Evolutionary conservation across 2,113 vertebrate genomes (phyloP).

Genomic region (Sakesphorus luctuosus): DNA sequence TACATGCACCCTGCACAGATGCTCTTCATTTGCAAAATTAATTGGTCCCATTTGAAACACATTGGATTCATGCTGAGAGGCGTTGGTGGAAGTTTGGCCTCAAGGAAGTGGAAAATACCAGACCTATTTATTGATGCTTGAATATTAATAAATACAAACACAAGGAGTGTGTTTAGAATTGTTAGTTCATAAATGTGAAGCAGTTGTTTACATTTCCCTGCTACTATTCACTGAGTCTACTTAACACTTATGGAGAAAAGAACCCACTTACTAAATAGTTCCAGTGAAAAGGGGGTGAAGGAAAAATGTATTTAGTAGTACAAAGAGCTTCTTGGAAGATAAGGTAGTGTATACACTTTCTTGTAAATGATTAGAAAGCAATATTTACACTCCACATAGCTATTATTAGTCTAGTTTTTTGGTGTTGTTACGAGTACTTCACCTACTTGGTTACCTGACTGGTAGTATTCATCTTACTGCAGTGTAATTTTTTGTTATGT

Average conservation of each 20-base stretch:
- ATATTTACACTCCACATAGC: neutral
- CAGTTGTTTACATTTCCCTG: neutral
- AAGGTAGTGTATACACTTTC: neutral
- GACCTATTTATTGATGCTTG: neutral
- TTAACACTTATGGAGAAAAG: neutral
- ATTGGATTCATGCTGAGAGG: neutral
- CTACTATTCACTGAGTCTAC: neutral
- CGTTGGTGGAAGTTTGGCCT: neutral
- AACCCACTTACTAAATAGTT: neutral
- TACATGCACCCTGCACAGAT: neutral
- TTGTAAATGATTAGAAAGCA: neutral
- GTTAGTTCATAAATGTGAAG: neutral
- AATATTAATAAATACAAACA: neutral
- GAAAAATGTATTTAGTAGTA: neutral
- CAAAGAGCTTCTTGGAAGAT: neutral
- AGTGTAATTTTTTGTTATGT: neutral
- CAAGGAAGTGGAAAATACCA: neutral
- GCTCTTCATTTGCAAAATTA: constrained; percentile 16
- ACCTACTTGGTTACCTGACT: neutral
- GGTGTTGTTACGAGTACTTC: neutral
- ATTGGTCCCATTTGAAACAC: neutral
- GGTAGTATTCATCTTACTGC: neutral
- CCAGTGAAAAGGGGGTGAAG: neutral
- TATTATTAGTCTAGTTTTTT: neutral
- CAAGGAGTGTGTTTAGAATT: neutral